phyloP scores from a whole-genome alignment of 2,888 invertebrate species.

The Gandaritis pyraliata region DNA sequence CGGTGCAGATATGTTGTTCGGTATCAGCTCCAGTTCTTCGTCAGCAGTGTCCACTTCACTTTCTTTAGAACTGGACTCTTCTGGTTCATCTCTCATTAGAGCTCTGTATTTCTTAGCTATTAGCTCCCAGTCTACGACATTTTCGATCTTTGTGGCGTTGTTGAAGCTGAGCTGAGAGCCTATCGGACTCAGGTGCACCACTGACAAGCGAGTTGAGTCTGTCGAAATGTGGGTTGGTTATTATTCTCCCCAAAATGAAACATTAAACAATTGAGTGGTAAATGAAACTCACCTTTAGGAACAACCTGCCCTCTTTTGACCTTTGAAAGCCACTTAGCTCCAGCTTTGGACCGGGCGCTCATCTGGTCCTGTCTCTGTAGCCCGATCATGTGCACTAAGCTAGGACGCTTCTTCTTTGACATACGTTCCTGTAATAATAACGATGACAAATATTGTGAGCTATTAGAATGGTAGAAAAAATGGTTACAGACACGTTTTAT shows the following conservation, averaged over 20 bases:
- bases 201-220: slow-evolving; percentile 91
- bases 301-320: slow-evolving; percentile 93
- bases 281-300: slow-evolving; percentile 84
- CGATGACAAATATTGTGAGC: not conserved
- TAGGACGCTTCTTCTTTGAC: slow-evolving; percentile 90
- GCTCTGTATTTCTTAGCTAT: slow-evolving; percentile 95
- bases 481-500: not conserved
- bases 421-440: slow-evolving; percentile 80
- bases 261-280: not conserved
- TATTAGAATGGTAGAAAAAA: not conserved
- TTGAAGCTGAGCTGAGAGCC: slow-evolving; percentile 94
- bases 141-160: slow-evolving; percentile 92
- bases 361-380: slow-evolving; percentile 87
- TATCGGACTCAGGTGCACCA: slow-evolving; percentile 92
- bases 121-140: slow-evolving; percentile 95
- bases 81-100: slow-evolving; percentile 81
- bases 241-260: not conserved
- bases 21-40: slow-evolving; percentile 69
- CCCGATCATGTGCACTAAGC: slow-evolving; percentile 93
- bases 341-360: slow-evolving; percentile 93
- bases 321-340: slow-evolving; percentile 94
- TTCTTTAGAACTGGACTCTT: slow-evolving; percentile 67
- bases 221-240: slow-evolving; percentile 24
- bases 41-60: slow-evolving; percentile 74
- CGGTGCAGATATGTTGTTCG: slow-evolving; percentile 74